A percentile compares a stretch with the other conserved stretches of the same genome.
phyloP scores from a whole-genome alignment of 2,888 invertebrate genomes.

The Sphaerophoria taeniata region DNA sequence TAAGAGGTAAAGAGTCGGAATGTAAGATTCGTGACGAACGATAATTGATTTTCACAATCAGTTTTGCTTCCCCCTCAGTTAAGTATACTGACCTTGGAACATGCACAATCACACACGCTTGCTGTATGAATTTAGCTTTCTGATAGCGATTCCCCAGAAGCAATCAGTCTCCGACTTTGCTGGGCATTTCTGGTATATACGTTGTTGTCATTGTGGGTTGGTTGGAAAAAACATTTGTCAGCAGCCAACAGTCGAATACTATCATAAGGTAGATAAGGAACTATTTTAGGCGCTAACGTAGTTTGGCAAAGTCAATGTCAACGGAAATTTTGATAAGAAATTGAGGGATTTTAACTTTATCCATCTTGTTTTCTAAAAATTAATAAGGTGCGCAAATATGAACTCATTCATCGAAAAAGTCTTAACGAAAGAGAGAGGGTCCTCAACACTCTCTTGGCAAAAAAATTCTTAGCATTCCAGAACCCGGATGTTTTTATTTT shows the following conservation, averaged over 20 bases:
- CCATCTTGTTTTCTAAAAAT: background rate
- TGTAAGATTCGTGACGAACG: conserved; percentile 64
- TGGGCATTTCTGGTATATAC: background rate
- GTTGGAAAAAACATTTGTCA: conserved; percentile 46
- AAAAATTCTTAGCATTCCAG: no score
- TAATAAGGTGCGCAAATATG: conserved; percentile 10
- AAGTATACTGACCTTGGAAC: conserved; percentile 52
- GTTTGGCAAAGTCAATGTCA: conserved; percentile 71
- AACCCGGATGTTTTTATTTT: no score
- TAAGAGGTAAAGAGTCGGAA: background rate
- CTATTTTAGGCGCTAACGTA: conserved; percentile 18
- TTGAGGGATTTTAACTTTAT: conserved; percentile 24
- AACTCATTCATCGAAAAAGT: conserved; percentile 41
- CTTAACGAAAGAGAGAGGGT: no score
- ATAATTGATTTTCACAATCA: conserved; percentile 66
- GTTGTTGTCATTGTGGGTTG: background rate
- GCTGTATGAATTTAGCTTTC: conserved; percentile 17
- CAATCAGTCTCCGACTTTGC: conserved; percentile 12
- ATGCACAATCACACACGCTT: conserved; percentile 9
- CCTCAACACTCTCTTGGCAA: no score
- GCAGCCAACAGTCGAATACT: background rate
- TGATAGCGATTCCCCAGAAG: conserved; percentile 44
- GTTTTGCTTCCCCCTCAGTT: conserved; percentile 41
- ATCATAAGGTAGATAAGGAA: conserved; percentile 57
- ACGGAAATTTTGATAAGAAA: conserved; percentile 59